phyloP scores from a whole-genome alignment of 2,888 invertebrate genomes.

The Adineta ricciae region DNA sequence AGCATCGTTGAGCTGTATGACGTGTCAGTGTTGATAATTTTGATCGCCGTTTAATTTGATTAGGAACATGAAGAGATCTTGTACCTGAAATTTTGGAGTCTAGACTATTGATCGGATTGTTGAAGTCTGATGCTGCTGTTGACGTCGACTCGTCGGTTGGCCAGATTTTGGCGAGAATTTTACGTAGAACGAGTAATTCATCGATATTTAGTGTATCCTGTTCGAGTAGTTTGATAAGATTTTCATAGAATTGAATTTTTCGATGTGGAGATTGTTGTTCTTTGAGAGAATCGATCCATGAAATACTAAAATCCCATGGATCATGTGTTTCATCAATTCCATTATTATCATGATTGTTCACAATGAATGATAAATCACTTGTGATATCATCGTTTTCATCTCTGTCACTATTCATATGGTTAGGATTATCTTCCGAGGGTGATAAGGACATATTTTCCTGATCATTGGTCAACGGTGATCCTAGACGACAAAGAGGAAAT shows the following conservation, averaged over 20 bases:
- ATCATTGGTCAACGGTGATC: background rate
- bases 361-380: background rate
- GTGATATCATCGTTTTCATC: background rate
- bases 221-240: background rate
- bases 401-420: background rate
- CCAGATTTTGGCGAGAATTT: conserved; percentile 5
- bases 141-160: background rate
- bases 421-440: background rate
- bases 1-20: conserved; percentile 10
- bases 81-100: background rate
- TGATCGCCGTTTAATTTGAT: background rate
- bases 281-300: conserved; percentile 10
- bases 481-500: background rate
- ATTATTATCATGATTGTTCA: background rate
- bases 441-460: background rate
- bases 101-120: background rate
- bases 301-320: conserved; percentile 1
- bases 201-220: conserved; percentile 6
- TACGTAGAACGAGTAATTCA: background rate
- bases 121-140: background rate
- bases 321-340: background rate
- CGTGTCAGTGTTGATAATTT: background rate
- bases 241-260: conserved; percentile 18
- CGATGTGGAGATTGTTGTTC: background rate
- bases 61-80: background rate